phyloP scores from a whole-genome alignment of 2,888 invertebrate species.

The Ornithoptera alexandrae region DNA sequence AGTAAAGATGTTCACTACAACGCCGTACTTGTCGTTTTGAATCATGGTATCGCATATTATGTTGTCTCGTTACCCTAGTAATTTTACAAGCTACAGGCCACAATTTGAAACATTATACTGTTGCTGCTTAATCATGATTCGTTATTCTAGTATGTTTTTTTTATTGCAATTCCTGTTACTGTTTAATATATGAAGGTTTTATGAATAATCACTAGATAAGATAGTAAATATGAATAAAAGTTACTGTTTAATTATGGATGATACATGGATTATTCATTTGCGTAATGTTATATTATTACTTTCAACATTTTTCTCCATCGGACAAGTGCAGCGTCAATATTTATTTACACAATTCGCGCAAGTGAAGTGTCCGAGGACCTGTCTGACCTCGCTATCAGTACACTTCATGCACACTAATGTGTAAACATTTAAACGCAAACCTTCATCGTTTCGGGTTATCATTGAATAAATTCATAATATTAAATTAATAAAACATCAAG shows the following conservation, averaged over 20 bases:
- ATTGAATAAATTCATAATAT: too few relatives aligned
- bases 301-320: not conserved
- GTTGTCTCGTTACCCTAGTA: too few relatives aligned
- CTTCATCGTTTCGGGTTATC: too few relatives aligned
- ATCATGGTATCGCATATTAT: too few relatives aligned
- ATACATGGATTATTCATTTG: not conserved
- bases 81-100: too few relatives aligned
- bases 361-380: conserved; percentile 3
- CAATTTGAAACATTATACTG: too few relatives aligned
- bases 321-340: conserved; percentile 7
- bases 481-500: too few relatives aligned
- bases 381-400: conserved; percentile 10
- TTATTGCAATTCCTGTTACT: not conserved
- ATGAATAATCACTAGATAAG: not conserved
- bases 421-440: not conserved
- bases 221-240: too few relatives aligned
- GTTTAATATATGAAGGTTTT: not conserved
- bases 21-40: too few relatives aligned
- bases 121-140: too few relatives aligned
- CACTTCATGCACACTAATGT: not conserved
- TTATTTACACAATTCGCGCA: conserved; percentile 18
- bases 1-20: too few relatives aligned
- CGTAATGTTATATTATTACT: not conserved
- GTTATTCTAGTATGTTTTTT: not conserved
- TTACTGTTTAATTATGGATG: too few relatives aligned